phyloP scores from a whole-genome alignment of 2,113 vertebrate species.

The Cyphomyrus plagiostoma region DNA sequence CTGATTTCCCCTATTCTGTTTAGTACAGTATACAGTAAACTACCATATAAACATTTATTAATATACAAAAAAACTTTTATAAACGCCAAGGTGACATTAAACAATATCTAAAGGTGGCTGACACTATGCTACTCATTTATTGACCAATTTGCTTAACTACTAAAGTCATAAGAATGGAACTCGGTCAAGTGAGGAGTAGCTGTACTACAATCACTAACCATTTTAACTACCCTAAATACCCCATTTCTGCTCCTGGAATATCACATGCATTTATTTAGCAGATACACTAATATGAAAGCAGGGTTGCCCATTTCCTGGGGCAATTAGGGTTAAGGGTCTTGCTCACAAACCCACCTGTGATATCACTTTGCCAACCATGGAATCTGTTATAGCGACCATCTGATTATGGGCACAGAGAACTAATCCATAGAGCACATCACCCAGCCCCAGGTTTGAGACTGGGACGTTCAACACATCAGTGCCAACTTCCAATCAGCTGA shows the following conservation, averaged over 20 bases:
- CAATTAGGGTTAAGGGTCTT: neutral
- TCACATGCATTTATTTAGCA: neutral
- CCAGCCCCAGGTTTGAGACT: neutral
- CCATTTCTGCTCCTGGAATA: neutral
- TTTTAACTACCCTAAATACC: neutral
- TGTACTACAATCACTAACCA: neutral
- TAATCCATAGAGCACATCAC: neutral
- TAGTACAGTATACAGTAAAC: too few species aligned
- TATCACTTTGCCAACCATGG: neutral
- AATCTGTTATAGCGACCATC: neutral
- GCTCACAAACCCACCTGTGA: neutral
- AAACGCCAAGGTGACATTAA: too few species aligned
- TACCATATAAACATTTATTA: too few species aligned
- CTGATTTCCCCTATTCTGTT: too few species aligned
- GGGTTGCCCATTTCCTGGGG: neutral
- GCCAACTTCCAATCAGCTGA: neutral
- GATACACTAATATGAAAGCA: neutral
- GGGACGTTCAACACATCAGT: neutral
- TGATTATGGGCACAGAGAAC: neutral
- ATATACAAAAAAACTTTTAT: too few species aligned
- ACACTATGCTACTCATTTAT: too few species aligned
- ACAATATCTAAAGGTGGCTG: too few species aligned
- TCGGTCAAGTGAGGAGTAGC: too few species aligned
- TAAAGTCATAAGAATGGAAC: too few species aligned
- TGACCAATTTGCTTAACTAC: too few species aligned